Evolutionary conservation across 2,113 vertebrate genomes (phyloP).

Genomic region (Tapirus terrestris): DNA sequence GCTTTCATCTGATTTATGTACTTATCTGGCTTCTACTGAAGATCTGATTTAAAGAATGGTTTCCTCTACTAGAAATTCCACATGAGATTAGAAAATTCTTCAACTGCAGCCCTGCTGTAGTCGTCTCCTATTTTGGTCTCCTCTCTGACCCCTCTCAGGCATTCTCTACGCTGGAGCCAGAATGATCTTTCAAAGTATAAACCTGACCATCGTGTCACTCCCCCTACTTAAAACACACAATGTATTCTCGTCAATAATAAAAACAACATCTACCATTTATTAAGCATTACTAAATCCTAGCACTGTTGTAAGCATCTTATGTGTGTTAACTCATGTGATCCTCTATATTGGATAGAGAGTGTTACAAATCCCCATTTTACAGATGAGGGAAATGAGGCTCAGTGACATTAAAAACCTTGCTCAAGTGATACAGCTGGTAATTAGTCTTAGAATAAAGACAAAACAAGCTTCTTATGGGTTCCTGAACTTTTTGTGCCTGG

Average conservation of each 20-base stretch:
- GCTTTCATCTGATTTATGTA: background rate
- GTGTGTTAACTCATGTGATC: background rate
- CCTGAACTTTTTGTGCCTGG: background rate
- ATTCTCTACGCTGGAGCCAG: background rate
- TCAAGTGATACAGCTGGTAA: background rate
- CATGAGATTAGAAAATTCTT: background rate
- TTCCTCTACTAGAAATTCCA: background rate
- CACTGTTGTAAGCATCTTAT: background rate
- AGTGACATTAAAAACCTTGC: background rate
- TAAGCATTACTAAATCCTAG: background rate
- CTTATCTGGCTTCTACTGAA: background rate
- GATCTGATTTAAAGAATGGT: slow-evolving; percentile 7
- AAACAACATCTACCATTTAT: background rate
- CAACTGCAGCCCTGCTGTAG: background rate
- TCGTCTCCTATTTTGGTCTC: background rate
- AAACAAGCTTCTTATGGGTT: background rate
- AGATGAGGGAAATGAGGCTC: background rate
- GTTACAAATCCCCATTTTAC: background rate
- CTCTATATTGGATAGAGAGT: background rate
- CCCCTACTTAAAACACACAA: background rate
- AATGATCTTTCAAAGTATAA: background rate
- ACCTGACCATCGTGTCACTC: background rate
- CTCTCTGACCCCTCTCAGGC: background rate
- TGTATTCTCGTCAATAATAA: background rate
- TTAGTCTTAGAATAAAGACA: background rate